These are phyloP conservation scores for Ardeotis arabs DNA, from an alignment of 2,113 vertebrate genomes.

Conservation along the genomic window DNA sequence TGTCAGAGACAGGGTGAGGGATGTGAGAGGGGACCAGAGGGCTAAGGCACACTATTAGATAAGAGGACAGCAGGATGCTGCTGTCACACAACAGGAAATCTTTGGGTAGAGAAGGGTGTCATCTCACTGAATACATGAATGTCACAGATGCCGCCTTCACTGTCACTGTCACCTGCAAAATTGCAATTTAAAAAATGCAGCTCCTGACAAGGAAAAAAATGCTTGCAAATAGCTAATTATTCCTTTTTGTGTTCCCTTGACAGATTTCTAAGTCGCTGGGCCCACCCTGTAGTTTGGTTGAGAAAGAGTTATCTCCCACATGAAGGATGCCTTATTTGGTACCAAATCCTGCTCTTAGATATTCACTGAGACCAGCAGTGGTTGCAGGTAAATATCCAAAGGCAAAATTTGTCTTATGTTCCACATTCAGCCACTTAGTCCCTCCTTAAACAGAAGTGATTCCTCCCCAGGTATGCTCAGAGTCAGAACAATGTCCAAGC, in stretches of 20 bases:
- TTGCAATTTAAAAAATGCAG: background rate
- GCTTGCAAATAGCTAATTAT: background rate
- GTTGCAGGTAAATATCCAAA: background rate
- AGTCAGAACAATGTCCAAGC: background rate
- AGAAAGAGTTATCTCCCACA: background rate
- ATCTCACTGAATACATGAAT: background rate
- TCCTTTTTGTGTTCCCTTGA: background rate
- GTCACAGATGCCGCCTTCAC: background rate
- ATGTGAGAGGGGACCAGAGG: background rate
- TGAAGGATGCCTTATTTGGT: background rate
- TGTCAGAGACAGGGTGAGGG: background rate
- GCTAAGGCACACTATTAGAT: conserved; percentile 56
- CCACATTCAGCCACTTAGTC: background rate
- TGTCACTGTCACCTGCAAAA: background rate
- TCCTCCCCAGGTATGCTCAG: background rate
- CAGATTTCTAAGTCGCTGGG: background rate
- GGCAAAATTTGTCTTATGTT: background rate
- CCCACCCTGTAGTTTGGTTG: background rate
- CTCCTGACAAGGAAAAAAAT: background rate
- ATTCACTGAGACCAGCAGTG: background rate
- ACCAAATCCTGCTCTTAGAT: background rate
- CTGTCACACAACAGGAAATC: background rate
- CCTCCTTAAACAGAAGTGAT: background rate
- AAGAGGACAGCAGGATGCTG: background rate
- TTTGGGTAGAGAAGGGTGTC: background rate